Percentiles rank a stretch among this genome's conserved stretches.
Evolutionary conservation across 2,888 invertebrate species (phyloP).

Genomic region (Frankliniella intonsa): DNA sequence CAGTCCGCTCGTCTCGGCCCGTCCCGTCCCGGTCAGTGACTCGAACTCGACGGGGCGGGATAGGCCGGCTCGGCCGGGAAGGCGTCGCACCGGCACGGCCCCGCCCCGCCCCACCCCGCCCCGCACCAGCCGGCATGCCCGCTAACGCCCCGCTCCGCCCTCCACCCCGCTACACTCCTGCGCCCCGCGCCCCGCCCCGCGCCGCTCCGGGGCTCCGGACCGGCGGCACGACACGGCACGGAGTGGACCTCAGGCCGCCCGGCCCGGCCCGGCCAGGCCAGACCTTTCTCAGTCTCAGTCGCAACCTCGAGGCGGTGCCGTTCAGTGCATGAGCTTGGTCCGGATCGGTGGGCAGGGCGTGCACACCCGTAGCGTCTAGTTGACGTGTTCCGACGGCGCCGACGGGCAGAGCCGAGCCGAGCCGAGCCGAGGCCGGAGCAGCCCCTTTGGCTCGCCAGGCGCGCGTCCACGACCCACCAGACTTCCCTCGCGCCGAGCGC

Average conservation of each 20-base stretch:
- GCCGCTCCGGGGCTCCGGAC: neutral
- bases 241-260: neutral
- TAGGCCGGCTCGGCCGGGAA: neutral
- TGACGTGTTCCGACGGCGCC: no score
- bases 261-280: no score
- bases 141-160: slow-evolving; percentile 13
- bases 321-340: no score
- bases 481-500: no score
- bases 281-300: no score
- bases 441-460: no score
- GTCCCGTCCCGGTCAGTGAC: slow-evolving; percentile 5
- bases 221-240: neutral
- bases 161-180: neutral
- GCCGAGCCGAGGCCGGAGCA: neutral
- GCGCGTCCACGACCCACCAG: neutral
- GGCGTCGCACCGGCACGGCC: neutral
- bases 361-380: no score
- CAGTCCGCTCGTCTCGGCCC: neutral
- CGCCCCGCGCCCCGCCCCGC: no score
- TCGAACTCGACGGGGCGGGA: slow-evolving; percentile 13
- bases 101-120: neutral
- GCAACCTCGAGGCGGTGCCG: no score
- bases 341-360: no score
- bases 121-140: neutral
- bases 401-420: neutral